These are phyloP conservation scores for Cryptocheilus praepositus DNA, from an alignment of 2,888 invertebrate genomes.

Conservation along the genomic window DNA sequence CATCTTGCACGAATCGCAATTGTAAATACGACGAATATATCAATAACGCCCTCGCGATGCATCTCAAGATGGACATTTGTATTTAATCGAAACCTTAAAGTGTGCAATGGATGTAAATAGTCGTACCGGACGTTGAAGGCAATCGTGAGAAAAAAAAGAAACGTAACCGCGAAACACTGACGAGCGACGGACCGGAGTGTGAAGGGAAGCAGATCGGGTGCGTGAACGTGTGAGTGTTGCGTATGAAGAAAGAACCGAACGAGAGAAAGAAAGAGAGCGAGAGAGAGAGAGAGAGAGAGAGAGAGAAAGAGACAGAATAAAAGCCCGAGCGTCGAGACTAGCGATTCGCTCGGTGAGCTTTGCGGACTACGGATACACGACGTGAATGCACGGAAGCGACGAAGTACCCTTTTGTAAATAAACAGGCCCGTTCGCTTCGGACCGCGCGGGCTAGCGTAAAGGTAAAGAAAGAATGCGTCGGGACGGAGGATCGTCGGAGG, in stretches of 20 bases:
- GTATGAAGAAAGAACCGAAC: too few relatives aligned
- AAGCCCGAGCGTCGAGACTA: constrained; percentile 35
- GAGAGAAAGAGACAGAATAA: constrained; percentile 17
- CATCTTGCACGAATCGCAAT: not conserved
- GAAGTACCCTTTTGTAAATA: constrained; percentile 4
- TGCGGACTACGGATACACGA: too few relatives aligned
- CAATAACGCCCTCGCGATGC: constrained; percentile 5
- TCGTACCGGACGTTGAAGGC: constrained; percentile 35
- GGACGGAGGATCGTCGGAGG: too few relatives aligned
- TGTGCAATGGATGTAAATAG: constrained; percentile 45
- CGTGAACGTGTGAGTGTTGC: not conserved
- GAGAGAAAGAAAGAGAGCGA: not conserved
- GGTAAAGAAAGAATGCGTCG: not conserved
- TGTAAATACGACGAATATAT: not conserved
- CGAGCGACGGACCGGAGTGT: not conserved
- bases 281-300: constrained; percentile 14
- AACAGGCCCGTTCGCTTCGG: not conserved
- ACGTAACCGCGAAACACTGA: constrained; percentile 14
- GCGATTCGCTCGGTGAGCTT: too few relatives aligned
- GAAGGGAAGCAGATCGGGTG: constrained; percentile 17
- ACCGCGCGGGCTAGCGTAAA: not conserved
- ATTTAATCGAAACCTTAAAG: constrained; percentile 21
- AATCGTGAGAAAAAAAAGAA: constrained; percentile 16
- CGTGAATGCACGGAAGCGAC: not conserved
- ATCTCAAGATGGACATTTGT: constrained; percentile 9